These are phyloP conservation scores for Hydra vulgaris DNA, from an alignment of 30 jellyfish, hydroid and myxozoan species.

Conservation along the genomic window DNA sequence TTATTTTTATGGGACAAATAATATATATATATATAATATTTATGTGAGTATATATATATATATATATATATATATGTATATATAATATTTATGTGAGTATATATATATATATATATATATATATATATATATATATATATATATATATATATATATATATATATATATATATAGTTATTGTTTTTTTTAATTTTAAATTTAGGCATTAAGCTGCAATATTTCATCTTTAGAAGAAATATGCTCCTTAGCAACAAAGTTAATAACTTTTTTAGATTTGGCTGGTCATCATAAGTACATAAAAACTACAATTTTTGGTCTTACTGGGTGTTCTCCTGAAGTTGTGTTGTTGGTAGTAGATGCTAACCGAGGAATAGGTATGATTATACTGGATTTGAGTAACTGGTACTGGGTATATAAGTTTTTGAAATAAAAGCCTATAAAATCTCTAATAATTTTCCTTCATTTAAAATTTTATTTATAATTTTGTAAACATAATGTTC, in stretches of 20 bases:
- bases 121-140: no score
- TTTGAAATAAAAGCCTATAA: background rate
- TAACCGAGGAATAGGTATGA: slow-evolving; percentile 85
- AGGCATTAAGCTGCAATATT: slow-evolving; percentile 69
- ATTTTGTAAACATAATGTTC: no score
- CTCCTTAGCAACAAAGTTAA: slow-evolving; percentile 81
- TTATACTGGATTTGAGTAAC: background rate
- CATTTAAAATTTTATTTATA: background rate
- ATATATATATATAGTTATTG: no score
- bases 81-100: no score
- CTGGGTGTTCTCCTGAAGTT: slow-evolving; percentile 93
- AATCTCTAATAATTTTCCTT: no score
- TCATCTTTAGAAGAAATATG: slow-evolving; percentile 94
- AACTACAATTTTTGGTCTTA: slow-evolving; percentile 85
- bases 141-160: no score
- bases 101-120: no score
- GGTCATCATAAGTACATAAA: slow-evolving; percentile 95
- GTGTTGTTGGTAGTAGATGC: slow-evolving; percentile 96
- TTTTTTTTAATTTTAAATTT: background rate
- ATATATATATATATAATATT: no score
- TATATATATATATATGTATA: no score
- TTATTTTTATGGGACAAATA: no score
- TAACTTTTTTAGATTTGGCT: slow-evolving; percentile 87
- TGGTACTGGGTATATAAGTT: background rate
- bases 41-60: no score